Evolutionary conservation across 2,113 vertebrate genomes (phyloP).

Genomic region (Caranx melampygus): DNA sequence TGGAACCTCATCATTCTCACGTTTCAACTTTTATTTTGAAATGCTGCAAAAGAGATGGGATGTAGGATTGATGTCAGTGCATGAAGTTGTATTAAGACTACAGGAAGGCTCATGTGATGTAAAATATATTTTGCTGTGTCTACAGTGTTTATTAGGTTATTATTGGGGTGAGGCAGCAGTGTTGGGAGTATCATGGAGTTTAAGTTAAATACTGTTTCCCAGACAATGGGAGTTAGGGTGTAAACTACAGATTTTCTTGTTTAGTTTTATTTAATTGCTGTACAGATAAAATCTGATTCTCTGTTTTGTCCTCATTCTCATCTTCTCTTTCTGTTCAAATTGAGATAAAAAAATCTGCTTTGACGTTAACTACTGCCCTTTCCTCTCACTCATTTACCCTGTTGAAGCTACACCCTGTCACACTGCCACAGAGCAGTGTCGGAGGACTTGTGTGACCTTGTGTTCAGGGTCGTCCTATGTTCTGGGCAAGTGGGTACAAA

Average conservation of each 20-base stretch:
- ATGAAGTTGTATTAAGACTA: constrained; percentile 45
- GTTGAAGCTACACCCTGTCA: neutral
- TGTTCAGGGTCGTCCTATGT: constrained; percentile 12
- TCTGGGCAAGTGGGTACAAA: constrained; percentile 30
- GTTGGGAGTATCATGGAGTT: constrained; percentile 74
- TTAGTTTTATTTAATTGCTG: constrained; percentile 76
- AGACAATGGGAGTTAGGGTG: constrained; percentile 59
- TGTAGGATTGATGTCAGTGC: constrained; percentile 14
- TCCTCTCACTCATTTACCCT: constrained; percentile 11
- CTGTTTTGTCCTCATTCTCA: constrained; percentile 24
- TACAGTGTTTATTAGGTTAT: constrained; percentile 84
- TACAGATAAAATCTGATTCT: constrained; percentile 65
- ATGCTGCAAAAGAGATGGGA: constrained; percentile 12
- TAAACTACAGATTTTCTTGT: constrained; percentile 61
- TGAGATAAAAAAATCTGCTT: constrained; percentile 28
- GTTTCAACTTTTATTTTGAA: constrained; percentile 34
- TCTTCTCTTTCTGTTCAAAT: constrained; percentile 41
- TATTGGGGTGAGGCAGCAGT: constrained; percentile 78
- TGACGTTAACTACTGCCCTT: constrained; percentile 10
- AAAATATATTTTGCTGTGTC: constrained; percentile 57
- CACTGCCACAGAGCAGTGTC: neutral
- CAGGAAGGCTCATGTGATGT: constrained; percentile 41
- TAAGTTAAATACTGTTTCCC: constrained; percentile 63
- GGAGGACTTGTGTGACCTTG: neutral
- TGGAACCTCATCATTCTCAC: constrained; percentile 36